Percentiles rank a stretch among this genome's conserved stretches.
phyloP scores from a whole-genome alignment of 1,140 invertebrate genomes.

The Planococcus citri region DNA sequence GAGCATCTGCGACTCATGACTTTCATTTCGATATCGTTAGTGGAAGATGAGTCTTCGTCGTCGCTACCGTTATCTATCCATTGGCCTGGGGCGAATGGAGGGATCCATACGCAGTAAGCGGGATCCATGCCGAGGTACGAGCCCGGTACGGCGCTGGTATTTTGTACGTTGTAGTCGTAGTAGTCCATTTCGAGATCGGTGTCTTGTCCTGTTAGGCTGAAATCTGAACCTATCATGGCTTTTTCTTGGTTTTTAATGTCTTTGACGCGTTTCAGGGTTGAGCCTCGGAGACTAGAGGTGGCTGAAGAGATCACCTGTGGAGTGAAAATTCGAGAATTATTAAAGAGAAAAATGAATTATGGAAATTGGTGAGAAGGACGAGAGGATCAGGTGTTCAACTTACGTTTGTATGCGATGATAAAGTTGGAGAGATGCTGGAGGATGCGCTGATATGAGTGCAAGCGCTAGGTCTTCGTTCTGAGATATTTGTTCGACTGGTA shows the following conservation, averaged over 20 bases:
- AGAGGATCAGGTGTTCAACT: not conserved
- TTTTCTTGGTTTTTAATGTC: slow-evolving; percentile 57
- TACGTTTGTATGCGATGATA: not conserved
- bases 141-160: slow-evolving; percentile 63
- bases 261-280: slow-evolving; percentile 59
- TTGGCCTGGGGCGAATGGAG: slow-evolving; percentile 40
- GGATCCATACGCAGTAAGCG: slow-evolving; percentile 73
- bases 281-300: slow-evolving; percentile 37
- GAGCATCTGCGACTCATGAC: not conserved
- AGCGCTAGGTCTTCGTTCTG: not conserved
- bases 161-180: slow-evolving; percentile 75
- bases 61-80: slow-evolving; percentile 11
- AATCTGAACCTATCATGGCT: slow-evolving; percentile 57
- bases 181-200: slow-evolving; percentile 72
- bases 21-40: slow-evolving; percentile 5
- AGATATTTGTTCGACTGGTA: not conserved
- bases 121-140: slow-evolving; percentile 75
- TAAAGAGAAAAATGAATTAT: too few relatives aligned
- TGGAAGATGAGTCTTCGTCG: not conserved
- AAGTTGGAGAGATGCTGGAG: not conserved
- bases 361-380: not conserved
- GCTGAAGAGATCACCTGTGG: slow-evolving; percentile 44
- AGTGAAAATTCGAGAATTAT: not conserved
- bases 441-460: not conserved
- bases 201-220: slow-evolving; percentile 49